Base-by-base conservation (phyloP, 2,888 invertebrate genomes). In the Euzetes globulus region DNA sequence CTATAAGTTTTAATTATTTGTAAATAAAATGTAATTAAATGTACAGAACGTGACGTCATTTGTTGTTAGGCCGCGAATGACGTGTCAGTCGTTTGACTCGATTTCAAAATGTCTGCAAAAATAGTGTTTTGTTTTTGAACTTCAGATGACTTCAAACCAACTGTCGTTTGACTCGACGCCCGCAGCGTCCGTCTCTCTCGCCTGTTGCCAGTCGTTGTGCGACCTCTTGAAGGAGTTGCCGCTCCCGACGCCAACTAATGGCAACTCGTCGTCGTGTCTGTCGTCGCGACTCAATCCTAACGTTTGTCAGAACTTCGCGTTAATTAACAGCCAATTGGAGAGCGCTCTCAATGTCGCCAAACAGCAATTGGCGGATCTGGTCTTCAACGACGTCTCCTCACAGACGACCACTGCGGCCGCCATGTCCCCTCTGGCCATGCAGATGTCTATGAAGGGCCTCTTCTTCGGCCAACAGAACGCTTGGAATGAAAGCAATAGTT, bases 151-250 rank as follows among this genome's bases (percentile, higher is more conserved):
- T n/a, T n/a, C n/a, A n/a, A 27, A 27, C 27, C n/a, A 37, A 1
- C 17, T n/a, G n/a, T n/a, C 68, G 27, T 50, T 70, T 27, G 68
- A 68, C 52, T 9, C 74, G 7, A 52, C 47, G 33, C 33, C 50
- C 33, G 75, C 75, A 15, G 55, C 73, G 19, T 70, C 68, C 9
- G 75, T 77, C n/a, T 72, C 71, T 37, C 55, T 77, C 37, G 74
- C 76, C 25, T 74, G 77, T 41, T 78, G 78, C 72, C 78, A 79
- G 74, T 77, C 78, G 17, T 72, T 79, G 58, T 78, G 78, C 58
- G 79, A 79, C 52, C 75, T 79, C n/a, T 74, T 79, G 22, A 60
- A 76, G 13, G 79, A 79, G 60, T 75, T 79, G 45, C 79, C 78
- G 9, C 74, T 79, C 63, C 79, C 79, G 55, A 65, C n/a, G n/a